Conservation (phyloP, 2,888 invertebrate genomes). For the Drosophila borborema region DNA sequence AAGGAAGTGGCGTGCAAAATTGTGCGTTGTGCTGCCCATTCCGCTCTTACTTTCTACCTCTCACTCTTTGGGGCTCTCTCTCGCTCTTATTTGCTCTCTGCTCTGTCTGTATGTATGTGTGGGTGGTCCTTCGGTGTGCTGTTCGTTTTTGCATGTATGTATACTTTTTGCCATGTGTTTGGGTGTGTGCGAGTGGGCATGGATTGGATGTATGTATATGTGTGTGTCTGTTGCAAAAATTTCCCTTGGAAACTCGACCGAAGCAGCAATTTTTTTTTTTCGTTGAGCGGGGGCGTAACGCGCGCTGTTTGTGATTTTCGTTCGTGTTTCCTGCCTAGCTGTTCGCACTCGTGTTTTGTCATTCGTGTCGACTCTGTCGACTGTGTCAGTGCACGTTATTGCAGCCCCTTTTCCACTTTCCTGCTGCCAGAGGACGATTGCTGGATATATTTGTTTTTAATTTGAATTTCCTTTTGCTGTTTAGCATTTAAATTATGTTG, state of each 20-base stretch:
- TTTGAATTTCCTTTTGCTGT: conserved; percentile 70
- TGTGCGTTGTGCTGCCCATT: conserved; percentile 53
- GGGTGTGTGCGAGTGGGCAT: conserved; percentile 42
- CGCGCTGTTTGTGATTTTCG: conserved; percentile 66
- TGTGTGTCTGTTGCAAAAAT: conserved; percentile 66
- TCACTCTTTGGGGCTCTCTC: conserved; percentile 5
- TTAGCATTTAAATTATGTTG: conserved; percentile 75
- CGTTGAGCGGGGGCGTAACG: conserved; percentile 45
- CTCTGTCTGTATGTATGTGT: conserved; percentile 20
- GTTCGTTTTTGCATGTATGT: conserved; percentile 54
- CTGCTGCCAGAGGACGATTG: conserved; percentile 17
- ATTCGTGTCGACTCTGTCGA: conserved; percentile 31
- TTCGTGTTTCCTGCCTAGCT: conserved; percentile 64
- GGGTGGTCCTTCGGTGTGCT: conserved; percentile 51
- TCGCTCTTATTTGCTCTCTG: conserved; percentile 21
- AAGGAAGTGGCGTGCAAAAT: conserved; percentile 77
- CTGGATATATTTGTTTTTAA: conserved; percentile 69
- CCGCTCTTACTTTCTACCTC: conserved; percentile 31
- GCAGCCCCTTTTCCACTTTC: conserved; percentile 25
- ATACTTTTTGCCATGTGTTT: conserved; percentile 37
- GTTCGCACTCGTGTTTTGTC: conserved; percentile 46
- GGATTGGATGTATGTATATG: conserved; percentile 49
- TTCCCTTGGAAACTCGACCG: conserved; percentile 78
- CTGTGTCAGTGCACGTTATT: conserved; percentile 44
- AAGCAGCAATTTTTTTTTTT: conserved; percentile 49